Base-by-base conservation (phyloP, 2,888 invertebrate species). In the Machimus rusticus region DNA sequence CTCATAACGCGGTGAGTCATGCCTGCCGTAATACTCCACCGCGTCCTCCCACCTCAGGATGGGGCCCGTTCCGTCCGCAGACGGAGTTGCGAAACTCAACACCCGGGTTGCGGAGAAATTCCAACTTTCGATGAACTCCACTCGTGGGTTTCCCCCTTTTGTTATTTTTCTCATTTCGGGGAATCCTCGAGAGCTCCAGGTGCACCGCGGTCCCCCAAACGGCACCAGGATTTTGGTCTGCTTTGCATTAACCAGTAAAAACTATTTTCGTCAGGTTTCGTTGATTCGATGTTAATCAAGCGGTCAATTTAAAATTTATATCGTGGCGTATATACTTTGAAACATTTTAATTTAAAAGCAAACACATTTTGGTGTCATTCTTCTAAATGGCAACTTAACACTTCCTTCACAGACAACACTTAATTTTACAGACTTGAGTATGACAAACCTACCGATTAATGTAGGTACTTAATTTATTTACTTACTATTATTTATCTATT, bases 1-100 rank as follows among this genome's bases (percentile, higher is more conserved):
- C 28, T 85, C 85, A 85, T 85, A 85, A 85, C 66, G 74, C 31
- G 85, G 74, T 85, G 85, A 85, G 74, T 85, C 85, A 85, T 85
- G 43, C 74, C 43, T 85, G 74, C 74, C 74, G 74, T 85, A 74
- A 85, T 74, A 31, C 66, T 28, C 28, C 66, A 51, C 51, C 51
- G n/a, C 23, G 66, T 66, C 66, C 66, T 28, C 66, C 74, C 43
- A 37, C 74, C 28, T n/a, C 39, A 12, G 43, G 14, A 46, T 51
- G 51, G 37, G 51, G 43, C 43, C 46, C 46, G 16, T 74, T 9
- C 66, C 37, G 23, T 55, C 34, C 55, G 39, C 28, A 84, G 84
- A 84, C 84, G 43, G 84, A 74, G 12, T 74, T 39, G 84, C 19
- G 43, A 84, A 84, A 66, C 39, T 84, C 55, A 55, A 51, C 6